phyloP scores from a whole-genome alignment of 1,140 invertebrate species.

The Scaptomyza hsui region DNA sequence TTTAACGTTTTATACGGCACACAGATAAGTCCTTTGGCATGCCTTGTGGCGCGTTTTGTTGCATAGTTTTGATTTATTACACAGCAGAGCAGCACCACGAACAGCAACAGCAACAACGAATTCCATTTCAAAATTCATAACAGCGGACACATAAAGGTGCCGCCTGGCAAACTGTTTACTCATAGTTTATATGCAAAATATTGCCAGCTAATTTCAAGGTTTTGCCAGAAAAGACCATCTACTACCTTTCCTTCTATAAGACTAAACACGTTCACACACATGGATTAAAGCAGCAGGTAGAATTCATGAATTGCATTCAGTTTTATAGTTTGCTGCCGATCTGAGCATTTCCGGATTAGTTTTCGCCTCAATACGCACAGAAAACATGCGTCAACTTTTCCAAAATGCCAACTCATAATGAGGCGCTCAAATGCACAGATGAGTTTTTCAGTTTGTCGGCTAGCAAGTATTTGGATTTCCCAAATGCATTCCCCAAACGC shows the following conservation, averaged over 20 bases:
- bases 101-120: conserved; percentile 45
- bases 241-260: neutral
- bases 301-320: conserved; percentile 27
- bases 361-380: conserved; percentile 28
- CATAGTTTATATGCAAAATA: conserved; percentile 62
- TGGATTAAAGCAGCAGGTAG: neutral
- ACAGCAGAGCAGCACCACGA: conserved; percentile 40
- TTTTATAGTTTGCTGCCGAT: conserved; percentile 12
- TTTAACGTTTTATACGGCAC: conserved; percentile 56
- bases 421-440: conserved; percentile 14
- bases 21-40: conserved; percentile 79
- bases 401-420: conserved; percentile 20
- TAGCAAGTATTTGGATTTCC: neutral
- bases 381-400: conserved; percentile 20
- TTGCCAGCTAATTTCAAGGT: conserved; percentile 36
- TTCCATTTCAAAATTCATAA: conserved; percentile 81
- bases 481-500: neutral
- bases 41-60: conserved; percentile 80
- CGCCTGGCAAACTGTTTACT: conserved; percentile 21
- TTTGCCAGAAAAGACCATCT: neutral
- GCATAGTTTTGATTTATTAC: conserved; percentile 82
- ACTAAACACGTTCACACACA: conserved; percentile 16
- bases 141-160: conserved; percentile 49
- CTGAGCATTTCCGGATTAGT: conserved; percentile 12
- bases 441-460: conserved; percentile 3